Evolutionary conservation across 1,140 invertebrate species (phyloP).

Genomic region (Drosophila neocordata): DNA sequence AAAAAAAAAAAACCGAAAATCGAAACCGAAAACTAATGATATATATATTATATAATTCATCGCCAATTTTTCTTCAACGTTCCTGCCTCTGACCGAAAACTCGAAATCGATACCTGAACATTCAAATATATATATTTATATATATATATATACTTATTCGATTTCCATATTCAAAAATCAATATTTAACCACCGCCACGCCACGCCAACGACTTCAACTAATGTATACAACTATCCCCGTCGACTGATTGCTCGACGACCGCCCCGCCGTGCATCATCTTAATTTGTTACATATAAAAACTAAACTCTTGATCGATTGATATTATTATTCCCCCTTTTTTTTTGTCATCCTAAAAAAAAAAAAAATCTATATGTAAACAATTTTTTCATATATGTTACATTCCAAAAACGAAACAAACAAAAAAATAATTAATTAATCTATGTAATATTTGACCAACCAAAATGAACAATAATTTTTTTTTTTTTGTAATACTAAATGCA

Average conservation of each 20-base stretch:
- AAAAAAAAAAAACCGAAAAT: conserved; percentile 36
- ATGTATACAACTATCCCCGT: conserved; percentile 61
- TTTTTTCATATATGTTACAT: no score
- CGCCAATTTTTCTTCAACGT: conserved; percentile 76
- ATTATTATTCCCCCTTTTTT: neutral
- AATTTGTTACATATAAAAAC: neutral
- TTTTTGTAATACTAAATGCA: no score
- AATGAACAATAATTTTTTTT: no score
- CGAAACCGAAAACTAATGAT: conserved; percentile 29
- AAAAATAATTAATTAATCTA: no score
- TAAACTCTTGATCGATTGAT: neutral
- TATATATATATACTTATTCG: conserved; percentile 25
- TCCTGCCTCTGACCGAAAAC: conserved; percentile 66
- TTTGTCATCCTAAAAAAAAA: neutral
- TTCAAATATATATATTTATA: neutral
- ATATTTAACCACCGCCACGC: conserved; percentile 58
- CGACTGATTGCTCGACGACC: conserved; percentile 70
- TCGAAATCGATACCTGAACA: conserved; percentile 23
- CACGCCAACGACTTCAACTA: conserved; percentile 65
- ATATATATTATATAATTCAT: conserved; percentile 34
- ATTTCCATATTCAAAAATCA: conserved; percentile 47
- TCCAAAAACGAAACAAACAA: no score
- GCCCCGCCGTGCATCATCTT: conserved; percentile 56
- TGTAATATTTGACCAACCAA: no score
- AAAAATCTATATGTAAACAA: no score